These are phyloP conservation scores for Gracilinanus agilis DNA, from an alignment of 2,113 vertebrate genomes.

Conservation along the genomic window DNA sequence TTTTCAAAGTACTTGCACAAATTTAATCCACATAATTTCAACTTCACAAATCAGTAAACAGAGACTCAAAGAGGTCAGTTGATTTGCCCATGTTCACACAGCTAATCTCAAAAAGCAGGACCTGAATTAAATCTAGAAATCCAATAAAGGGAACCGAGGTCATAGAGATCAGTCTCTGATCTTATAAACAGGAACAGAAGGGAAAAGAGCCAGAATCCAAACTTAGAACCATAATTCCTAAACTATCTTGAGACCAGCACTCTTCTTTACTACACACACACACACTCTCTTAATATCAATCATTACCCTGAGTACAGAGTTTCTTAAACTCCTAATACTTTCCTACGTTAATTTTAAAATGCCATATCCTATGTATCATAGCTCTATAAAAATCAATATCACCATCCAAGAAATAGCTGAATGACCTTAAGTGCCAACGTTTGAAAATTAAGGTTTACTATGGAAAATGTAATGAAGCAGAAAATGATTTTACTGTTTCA, in stretches of 20 bases:
- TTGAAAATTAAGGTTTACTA: constrained; percentile 47
- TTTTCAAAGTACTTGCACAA: not conserved
- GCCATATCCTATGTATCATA: not conserved
- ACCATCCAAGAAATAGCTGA: not conserved
- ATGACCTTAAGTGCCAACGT: constrained; percentile 17
- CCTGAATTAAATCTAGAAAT: not conserved
- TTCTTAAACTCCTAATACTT: constrained; percentile 62
- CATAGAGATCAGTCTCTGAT: not conserved
- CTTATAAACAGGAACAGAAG: not conserved
- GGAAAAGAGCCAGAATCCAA: not conserved
- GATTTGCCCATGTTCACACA: not conserved
- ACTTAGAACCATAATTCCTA: not conserved
- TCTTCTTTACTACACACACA: not conserved
- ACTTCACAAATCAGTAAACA: not conserved
- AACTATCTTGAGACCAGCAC: not conserved
- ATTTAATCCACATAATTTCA: not conserved
- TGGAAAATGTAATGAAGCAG: constrained; percentile 4
- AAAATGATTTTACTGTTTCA: constrained; percentile 1
- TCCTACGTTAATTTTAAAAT: constrained; percentile 37
- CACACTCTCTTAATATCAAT: constrained; percentile 49
- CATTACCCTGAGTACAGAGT: constrained; percentile 62
- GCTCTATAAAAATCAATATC: constrained; percentile 37
- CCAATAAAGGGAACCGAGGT: not conserved
- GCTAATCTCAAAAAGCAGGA: not conserved
- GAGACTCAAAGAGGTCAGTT: not conserved